Evolutionary conservation across 2,888 invertebrate genomes (phyloP).

Genomic region (Tenthredo mesomela): DNA sequence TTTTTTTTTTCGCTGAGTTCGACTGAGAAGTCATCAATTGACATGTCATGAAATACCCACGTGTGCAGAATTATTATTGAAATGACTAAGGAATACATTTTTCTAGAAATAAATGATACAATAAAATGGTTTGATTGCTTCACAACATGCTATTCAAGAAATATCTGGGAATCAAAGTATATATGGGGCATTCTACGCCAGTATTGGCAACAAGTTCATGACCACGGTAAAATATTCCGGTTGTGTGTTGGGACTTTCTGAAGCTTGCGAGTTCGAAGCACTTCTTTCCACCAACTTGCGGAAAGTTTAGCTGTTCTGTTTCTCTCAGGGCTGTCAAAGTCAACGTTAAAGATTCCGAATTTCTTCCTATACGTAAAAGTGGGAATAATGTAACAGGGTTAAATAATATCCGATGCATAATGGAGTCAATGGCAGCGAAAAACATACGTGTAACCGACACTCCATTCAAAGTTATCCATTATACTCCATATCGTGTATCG

Average conservation of each 20-base stretch:
- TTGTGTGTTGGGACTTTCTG: not conserved
- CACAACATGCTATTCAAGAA: not conserved
- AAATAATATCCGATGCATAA: not conserved
- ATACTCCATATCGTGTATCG: constrained; percentile 83
- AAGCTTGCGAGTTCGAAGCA: constrained; percentile 78
- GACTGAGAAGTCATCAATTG: not conserved
- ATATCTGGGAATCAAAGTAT: not conserved
- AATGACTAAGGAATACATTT: not conserved
- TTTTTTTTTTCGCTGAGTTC: too few species aligned
- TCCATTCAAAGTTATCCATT: constrained; percentile 85
- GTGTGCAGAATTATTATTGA: not conserved
- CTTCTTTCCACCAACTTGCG: constrained; percentile 79
- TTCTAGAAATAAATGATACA: not conserved
- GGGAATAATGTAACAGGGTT: not conserved
- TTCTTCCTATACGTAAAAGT: constrained; percentile 78
- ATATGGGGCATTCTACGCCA: too few species aligned
- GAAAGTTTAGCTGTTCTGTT: constrained; percentile 84
- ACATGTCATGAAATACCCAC: too few species aligned
- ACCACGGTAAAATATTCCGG: not conserved
- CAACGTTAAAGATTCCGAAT: constrained; percentile 86
- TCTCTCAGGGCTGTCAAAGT: constrained; percentile 81
- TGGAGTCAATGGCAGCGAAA: not conserved
- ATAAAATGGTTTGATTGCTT: not conserved
- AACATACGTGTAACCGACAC: constrained; percentile 80
- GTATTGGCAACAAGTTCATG: too few species aligned